These are phyloP conservation scores for Cephus pygmeus DNA, from an alignment of 2,888 invertebrate genomes.

Conservation along the genomic window DNA sequence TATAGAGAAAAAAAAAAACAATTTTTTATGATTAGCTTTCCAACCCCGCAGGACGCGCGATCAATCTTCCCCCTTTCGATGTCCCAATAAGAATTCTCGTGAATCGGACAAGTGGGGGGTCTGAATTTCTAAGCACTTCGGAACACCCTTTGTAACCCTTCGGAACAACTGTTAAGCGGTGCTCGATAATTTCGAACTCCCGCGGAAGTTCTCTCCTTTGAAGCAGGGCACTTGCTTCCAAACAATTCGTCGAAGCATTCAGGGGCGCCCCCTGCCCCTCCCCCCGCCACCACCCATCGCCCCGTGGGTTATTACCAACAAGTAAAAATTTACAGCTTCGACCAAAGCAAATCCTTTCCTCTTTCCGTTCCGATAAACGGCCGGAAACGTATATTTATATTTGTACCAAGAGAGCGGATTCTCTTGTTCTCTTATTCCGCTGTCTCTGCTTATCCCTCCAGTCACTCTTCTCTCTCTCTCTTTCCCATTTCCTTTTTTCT, in stretches of 20 bases:
- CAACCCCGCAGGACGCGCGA: background rate
- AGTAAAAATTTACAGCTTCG: background rate
- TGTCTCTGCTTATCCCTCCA: constrained; percentile 6
- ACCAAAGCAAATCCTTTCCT: background rate
- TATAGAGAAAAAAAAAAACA: background rate
- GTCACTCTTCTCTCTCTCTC: constrained; percentile 3
- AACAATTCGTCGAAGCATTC: background rate
- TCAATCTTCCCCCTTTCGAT: too few species aligned
- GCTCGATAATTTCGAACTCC: background rate
- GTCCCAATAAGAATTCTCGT: too few species aligned
- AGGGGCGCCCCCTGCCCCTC: background rate
- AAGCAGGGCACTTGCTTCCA: background rate
- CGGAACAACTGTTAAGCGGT: background rate
- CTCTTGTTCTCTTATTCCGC: constrained; percentile 21
- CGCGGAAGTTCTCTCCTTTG: background rate
- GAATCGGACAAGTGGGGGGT: too few species aligned
- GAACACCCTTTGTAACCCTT: background rate
- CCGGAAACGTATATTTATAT: constrained; percentile 34
- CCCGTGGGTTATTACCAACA: background rate
- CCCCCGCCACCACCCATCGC: background rate
- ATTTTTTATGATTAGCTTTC: background rate
- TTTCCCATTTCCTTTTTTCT: background rate
- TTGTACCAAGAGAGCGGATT: constrained; percentile 25
- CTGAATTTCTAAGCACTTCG: background rate
- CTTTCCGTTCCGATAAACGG: background rate